Evolutionary conservation across 1,140 invertebrate genomes (phyloP).

Genomic region (Drosophila rhopaloa): DNA sequence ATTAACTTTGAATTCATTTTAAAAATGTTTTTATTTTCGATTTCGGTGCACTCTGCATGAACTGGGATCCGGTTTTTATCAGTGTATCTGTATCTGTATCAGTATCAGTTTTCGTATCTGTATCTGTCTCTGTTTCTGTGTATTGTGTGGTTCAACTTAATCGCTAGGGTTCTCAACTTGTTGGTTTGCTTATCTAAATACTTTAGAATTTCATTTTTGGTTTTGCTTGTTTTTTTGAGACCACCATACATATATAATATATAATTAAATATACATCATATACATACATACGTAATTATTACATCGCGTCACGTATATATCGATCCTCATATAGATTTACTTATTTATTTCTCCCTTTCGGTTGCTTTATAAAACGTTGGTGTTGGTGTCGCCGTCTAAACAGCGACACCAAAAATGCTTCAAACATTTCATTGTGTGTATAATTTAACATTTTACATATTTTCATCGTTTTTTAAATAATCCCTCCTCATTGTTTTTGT

Average conservation of each 20-base stretch:
- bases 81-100: constrained; percentile 24
- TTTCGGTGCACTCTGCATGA: constrained; percentile 53
- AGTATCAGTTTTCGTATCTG: constrained; percentile 15
- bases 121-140: constrained; percentile 23
- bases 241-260: constrained; percentile 74
- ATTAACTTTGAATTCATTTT: constrained; percentile 59
- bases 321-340: constrained; percentile 22
- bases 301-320: constrained; percentile 57
- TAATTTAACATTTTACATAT: constrained; percentile 65
- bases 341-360: constrained; percentile 40
- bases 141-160: constrained; percentile 65
- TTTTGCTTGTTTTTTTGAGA: constrained; percentile 61
- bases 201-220: constrained; percentile 76
- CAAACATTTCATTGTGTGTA: constrained; percentile 75
- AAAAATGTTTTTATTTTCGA: constrained; percentile 49
- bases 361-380: constrained; percentile 72
- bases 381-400: constrained; percentile 75
- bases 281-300: constrained; percentile 63
- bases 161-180: constrained; percentile 68
- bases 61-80: constrained; percentile 24
- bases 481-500: constrained; percentile 33
- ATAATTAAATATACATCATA: constrained; percentile 65
- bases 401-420: constrained; percentile 78
- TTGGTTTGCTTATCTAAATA: constrained; percentile 79
- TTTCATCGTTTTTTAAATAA: constrained; percentile 36